Evolutionary conservation across 2,797 vertebrate species (phyloP), one percentile per base, ranked within the genome.

Genomic region (Catamblyrhynchus diadema): DNA sequence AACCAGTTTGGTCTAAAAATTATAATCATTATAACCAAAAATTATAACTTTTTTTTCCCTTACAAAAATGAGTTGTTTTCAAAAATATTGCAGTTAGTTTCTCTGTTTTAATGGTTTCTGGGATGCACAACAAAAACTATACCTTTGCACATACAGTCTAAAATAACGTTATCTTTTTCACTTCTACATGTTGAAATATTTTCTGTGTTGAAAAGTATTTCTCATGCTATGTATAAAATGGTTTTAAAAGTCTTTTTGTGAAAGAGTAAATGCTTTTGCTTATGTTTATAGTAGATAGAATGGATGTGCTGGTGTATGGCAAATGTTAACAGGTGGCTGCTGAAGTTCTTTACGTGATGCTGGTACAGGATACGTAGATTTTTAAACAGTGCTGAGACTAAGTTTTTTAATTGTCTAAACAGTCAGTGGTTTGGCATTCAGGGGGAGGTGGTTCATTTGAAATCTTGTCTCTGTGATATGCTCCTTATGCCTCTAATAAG

Each of bases 401-500:
- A 94, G 56, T 19, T 95, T 92, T 94, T 91, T 83, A 86, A 72
- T 93, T 66, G 79, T 73, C 61, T 94, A 92, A 94, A 91, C 53
- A 90, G 92, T 93, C 94, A 94, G 59, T 86, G 62, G 45, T 79
- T 94, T 94, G 95, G 94, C 85, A 93, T 97, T 89, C 92, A 86
- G 88, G 82, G 85, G 90, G 94, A 97, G 91, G 91, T 95, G 64
- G 66, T 93, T 92, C 77, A 90, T 95, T 95, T 97, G 73, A 53
- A 97, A 92, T 95, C 90, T 91, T 91, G 86, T 96, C 92, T 97
- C 51, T 75, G 70, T 92, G 96, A 94, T 93, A 64, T 65, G 73
- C 82, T 95, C 87, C 96, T 94, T 95, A 70, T 81, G 88, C 79
- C 83, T 97, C 79, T 95, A 95, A 95, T 94, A 93, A 87, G 93